phyloP scores from a whole-genome alignment of 2,113 vertebrate species.

The Ophiodon elongatus region DNA sequence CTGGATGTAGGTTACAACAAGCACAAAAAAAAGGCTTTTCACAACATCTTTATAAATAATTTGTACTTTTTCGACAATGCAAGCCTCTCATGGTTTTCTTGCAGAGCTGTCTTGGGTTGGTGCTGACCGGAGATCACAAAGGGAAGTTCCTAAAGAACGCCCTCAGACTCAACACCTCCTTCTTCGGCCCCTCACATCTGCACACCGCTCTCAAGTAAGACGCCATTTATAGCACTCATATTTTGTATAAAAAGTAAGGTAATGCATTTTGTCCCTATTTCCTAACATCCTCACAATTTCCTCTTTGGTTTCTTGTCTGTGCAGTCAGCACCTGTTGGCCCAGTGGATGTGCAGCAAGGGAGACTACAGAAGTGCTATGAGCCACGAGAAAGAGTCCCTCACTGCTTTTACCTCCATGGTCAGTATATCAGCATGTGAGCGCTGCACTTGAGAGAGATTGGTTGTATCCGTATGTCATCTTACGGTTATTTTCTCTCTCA shows the following conservation, averaged over 20 bases:
- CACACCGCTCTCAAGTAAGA: conserved; percentile 84
- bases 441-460: neutral
- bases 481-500: conserved; percentile 38
- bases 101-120: conserved; percentile 85
- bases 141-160: conserved; percentile 83
- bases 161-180: conserved; percentile 83
- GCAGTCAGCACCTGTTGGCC: conserved; percentile 86
- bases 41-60: neutral
- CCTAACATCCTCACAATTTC: conserved; percentile 3
- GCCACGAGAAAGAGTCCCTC: conserved; percentile 86
- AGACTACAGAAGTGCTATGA: conserved; percentile 86
- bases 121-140: conserved; percentile 80
- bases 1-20: conserved; percentile 81
- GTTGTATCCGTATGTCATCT: neutral
- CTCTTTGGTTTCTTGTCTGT: conserved; percentile 21
- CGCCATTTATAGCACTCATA: neutral
- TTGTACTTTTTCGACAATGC: neutral
- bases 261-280: neutral
- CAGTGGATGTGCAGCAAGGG: conserved; percentile 84
- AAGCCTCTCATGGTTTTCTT: neutral
- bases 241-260: neutral
- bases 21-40: neutral
- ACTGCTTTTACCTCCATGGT: conserved; percentile 84
- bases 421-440: conserved; percentile 32
- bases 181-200: conserved; percentile 80